Evolutionary conservation across 2,888 invertebrate species (phyloP).

Genomic region (Cantharis flavilabris): DNA sequence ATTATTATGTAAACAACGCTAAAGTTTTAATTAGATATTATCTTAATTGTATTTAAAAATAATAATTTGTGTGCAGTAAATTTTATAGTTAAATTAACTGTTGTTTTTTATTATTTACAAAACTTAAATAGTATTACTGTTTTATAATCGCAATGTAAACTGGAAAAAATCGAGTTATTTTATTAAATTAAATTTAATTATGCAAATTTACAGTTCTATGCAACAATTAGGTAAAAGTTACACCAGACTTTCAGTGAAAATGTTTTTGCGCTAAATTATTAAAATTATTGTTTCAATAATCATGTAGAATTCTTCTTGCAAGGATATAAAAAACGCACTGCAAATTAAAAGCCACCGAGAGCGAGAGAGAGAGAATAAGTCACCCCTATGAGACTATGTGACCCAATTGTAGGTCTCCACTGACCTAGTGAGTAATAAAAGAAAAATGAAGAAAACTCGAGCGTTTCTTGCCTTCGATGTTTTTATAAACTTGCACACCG

Average conservation of each 20-base stretch:
- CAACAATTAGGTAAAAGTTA: neutral
- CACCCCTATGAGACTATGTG: neutral
- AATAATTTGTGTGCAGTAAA: neutral
- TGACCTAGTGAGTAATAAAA: neutral
- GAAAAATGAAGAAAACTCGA: neutral
- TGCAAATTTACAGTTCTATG: neutral
- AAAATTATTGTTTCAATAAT: neutral
- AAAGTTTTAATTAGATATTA: neutral
- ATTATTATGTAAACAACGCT: slow-evolving; percentile 9
- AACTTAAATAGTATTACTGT: neutral
- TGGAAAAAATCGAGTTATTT: neutral
- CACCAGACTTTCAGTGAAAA: neutral
- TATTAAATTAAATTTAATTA: neutral
- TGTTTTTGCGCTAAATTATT: neutral
- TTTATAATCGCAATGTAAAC: neutral
- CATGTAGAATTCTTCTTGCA: neutral
- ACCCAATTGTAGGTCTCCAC: neutral
- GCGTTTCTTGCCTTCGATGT: neutral
- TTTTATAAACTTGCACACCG: neutral
- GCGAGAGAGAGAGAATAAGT: neutral
- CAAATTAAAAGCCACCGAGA: neutral
- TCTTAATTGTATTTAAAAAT: slow-evolving; percentile 20
- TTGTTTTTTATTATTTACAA: neutral
- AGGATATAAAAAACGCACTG: neutral
- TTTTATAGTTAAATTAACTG: neutral